These are phyloP conservation scores for Salminus brasiliensis DNA, from an alignment of 2,113 vertebrate species.

Conservation along the genomic window DNA sequence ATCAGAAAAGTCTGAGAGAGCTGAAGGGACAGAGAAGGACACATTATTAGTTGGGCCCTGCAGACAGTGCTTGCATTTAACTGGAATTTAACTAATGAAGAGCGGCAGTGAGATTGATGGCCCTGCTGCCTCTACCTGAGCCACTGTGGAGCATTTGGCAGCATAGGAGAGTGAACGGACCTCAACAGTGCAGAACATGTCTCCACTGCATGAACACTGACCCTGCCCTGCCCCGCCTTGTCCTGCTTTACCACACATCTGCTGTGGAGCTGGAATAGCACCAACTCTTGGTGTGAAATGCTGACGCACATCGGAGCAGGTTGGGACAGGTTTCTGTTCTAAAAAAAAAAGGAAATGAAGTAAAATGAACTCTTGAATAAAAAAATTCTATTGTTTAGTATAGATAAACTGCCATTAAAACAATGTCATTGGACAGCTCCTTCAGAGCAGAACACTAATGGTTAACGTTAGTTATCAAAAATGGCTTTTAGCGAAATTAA, in stretches of 20 bases:
- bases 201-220: conserved; percentile 65
- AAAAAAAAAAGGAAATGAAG: not conserved
- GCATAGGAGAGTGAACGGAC: conserved; percentile 57
- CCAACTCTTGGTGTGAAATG: conserved; percentile 70
- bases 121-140: conserved; percentile 59
- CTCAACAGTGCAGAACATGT: conserved; percentile 68
- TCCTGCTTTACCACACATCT: conserved; percentile 61
- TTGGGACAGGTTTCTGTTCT: conserved; percentile 14
- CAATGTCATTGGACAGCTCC: no score
- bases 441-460: no score
- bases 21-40: not conserved
- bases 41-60: conserved; percentile 49
- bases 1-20: no score
- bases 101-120: conserved; percentile 66
- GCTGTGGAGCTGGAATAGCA: conserved; percentile 67
- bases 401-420: not conserved
- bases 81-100: conserved; percentile 72
- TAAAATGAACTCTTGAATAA: no score
- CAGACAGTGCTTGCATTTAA: conserved; percentile 69
- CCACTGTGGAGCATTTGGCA: conserved; percentile 47
- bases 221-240: conserved; percentile 64
- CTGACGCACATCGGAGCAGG: conserved; percentile 58
- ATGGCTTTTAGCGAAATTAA: no score
- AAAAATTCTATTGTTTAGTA: not conserved
- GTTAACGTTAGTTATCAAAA: no score